phyloP scores from a whole-genome alignment of 2,888 invertebrate genomes.

The Cryptus viduatorius region DNA sequence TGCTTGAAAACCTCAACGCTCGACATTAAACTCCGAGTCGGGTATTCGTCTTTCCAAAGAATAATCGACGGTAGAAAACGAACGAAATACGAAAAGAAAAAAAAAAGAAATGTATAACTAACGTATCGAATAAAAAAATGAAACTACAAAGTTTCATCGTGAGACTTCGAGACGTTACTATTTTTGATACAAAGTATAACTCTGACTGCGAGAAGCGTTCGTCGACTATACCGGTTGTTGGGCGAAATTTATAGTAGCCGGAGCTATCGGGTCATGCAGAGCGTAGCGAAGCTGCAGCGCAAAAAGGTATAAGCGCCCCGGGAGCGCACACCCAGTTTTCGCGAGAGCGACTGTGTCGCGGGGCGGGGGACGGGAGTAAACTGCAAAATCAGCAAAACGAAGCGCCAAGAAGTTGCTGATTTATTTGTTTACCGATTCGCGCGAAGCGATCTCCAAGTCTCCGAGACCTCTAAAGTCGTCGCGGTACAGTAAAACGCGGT shows the following conservation, averaged over 20 bases:
- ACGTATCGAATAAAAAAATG: neutral
- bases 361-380: constrained; percentile 53
- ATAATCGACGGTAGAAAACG: neutral
- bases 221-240: constrained; percentile 30
- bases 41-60: neutral
- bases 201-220: neutral
- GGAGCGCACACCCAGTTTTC: constrained; percentile 32
- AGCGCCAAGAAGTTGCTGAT: constrained; percentile 73
- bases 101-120: neutral
- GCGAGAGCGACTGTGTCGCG: constrained; percentile 15
- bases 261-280: constrained; percentile 53
- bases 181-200: constrained; percentile 13
- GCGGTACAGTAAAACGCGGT: constrained; percentile 45
- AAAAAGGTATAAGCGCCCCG: constrained; percentile 58
- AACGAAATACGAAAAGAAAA: neutral
- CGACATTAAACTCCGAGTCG: neutral
- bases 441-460: constrained; percentile 34
- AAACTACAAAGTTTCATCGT: constrained; percentile 4
- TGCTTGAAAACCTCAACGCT: no score
- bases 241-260: constrained; percentile 60
- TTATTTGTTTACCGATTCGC: constrained; percentile 78
- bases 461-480: constrained; percentile 17
- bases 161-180: constrained; percentile 17
- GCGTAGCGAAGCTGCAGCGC: constrained; percentile 41
- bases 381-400: constrained; percentile 75